phyloP scores from a whole-genome alignment of 1,140 invertebrate species.

The Acyrthosiphon pisum region DNA sequence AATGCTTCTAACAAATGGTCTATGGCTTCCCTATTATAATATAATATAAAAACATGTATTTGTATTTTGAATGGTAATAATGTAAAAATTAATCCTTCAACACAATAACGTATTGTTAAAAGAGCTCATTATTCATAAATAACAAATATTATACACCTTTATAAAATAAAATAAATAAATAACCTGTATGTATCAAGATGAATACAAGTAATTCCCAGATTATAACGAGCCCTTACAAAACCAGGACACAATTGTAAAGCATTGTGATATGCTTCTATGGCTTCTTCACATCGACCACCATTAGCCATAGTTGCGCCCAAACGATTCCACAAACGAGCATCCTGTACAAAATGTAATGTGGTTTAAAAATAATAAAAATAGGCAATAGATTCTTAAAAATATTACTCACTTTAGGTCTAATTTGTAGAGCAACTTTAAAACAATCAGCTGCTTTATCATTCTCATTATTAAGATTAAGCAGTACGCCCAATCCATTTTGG shows the following conservation, averaged over 20 bases:
- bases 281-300: conserved; percentile 91
- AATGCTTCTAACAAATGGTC: conserved; percentile 94
- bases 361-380: not conserved
- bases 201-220: conserved; percentile 97
- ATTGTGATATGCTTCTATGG: conserved; percentile 92
- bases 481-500: conserved; percentile 92
- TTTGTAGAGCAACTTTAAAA: conserved; percentile 87
- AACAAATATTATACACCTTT: not conserved
- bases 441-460: conserved; percentile 97
- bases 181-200: conserved; percentile 93
- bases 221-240: conserved; percentile 95
- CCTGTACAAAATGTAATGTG: conserved; percentile 66
- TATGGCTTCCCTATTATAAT: conserved; percentile 80
- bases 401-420: conserved; percentile 74
- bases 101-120: not conserved
- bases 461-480: conserved; percentile 93
- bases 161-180: conserved; percentile 57
- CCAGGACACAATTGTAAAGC: conserved; percentile 92
- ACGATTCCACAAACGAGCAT: conserved; percentile 96
- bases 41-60: not conserved
- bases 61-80: conserved; percentile 26
- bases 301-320: conserved; percentile 97
- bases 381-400: not conserved
- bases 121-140: not conserved
- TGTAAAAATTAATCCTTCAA: not conserved